phyloP scores from a whole-genome alignment of 2,888 invertebrate genomes.

The Molanna angustata region DNA sequence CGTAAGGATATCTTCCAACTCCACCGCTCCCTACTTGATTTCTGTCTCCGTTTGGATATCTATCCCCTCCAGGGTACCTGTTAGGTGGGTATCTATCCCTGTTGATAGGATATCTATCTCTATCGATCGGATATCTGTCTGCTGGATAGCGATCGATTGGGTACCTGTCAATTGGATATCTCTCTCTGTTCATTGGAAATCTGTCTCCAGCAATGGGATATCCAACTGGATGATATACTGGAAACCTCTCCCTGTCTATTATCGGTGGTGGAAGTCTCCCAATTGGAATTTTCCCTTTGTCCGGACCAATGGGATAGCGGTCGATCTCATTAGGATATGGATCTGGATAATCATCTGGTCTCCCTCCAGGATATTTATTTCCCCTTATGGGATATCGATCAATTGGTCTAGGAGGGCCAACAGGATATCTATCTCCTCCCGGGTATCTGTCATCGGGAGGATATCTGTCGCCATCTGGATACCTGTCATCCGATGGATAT shows the following conservation, averaged over 20 bases:
- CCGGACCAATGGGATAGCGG: constrained; percentile 38
- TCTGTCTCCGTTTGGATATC: constrained; percentile 50
- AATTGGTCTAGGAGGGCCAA: constrained; percentile 35
- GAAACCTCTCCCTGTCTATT: constrained; percentile 46
- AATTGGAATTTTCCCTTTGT: constrained; percentile 40
- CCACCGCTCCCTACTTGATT: constrained; percentile 36
- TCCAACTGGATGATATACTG: constrained; percentile 39
- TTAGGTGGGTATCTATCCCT: constrained; percentile 39
- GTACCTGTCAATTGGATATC: constrained; percentile 36
- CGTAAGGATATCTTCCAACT: constrained; percentile 31
- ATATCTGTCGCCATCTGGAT: constrained; percentile 46
- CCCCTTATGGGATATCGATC: constrained; percentile 43
- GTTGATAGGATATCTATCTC: constrained; percentile 37
- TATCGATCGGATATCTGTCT: constrained; percentile 53
- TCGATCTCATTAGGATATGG: constrained; percentile 34
- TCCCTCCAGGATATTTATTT: constrained; percentile 37
- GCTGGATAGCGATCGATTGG: constrained; percentile 44
- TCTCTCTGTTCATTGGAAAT: constrained; percentile 35
- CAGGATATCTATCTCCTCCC: constrained; percentile 30
- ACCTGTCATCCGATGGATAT: constrained; percentile 43
- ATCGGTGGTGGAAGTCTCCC: constrained; percentile 43
- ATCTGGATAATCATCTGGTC: constrained; percentile 29
- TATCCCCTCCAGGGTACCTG: constrained; percentile 54
- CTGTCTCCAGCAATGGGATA: constrained; percentile 39
- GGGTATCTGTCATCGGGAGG: constrained; percentile 38